These are phyloP conservation scores for Hydrochoerus hydrochaeris DNA, from an alignment of 2,113 vertebrate species.

Conservation along the genomic window DNA sequence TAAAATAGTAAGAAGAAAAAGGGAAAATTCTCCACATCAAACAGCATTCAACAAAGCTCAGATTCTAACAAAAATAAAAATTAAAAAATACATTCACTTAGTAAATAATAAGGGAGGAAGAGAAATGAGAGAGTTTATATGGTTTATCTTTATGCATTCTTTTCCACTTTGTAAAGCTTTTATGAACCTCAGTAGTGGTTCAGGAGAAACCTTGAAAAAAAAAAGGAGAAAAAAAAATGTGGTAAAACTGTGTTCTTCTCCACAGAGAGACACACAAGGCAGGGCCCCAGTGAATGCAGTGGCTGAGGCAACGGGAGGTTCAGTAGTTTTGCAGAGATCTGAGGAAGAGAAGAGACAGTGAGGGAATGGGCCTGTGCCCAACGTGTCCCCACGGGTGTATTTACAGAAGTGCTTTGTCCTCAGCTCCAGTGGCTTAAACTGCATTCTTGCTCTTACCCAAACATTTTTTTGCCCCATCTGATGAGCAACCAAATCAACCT, in stretches of 20 bases:
- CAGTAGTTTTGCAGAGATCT: neutral
- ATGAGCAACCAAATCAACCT: neutral
- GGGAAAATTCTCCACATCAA: conserved; percentile 20
- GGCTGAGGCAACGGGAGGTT: neutral
- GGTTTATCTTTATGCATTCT: neutral
- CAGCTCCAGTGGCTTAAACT: neutral
- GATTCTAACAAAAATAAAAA: neutral
- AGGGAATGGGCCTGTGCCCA: neutral
- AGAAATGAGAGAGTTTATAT: neutral
- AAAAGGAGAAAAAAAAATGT: neutral
- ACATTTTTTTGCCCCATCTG: neutral
- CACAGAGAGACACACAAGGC: neutral
- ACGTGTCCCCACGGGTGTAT: neutral
- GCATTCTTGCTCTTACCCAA: neutral
- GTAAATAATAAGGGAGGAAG: neutral
- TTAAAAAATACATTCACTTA: neutral
- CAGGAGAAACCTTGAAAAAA: neutral
- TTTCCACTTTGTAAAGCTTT: conserved; percentile 18
- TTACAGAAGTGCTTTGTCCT: neutral
- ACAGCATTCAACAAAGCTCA: neutral
- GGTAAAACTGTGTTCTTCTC: neutral
- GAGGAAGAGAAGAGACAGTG: neutral
- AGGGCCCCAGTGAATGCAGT: too few species aligned
- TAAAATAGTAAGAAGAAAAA: conserved; percentile 27
- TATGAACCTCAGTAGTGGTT: neutral